Conservation (phyloP, 2,797 vertebrate genomes). For the Oreochromis grahami region DNA sequence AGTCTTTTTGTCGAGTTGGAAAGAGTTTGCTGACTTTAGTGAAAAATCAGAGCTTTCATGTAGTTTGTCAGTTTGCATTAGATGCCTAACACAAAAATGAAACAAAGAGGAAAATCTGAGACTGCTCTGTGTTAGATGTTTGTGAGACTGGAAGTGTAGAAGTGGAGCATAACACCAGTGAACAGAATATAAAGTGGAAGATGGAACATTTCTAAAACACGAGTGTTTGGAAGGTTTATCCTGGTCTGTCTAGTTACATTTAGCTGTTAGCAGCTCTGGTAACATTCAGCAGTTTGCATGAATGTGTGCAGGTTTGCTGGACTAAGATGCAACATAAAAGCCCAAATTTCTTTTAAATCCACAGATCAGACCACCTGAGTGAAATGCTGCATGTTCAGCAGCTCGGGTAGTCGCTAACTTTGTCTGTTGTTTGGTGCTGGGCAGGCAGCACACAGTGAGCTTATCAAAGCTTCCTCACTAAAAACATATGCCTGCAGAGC, state of each 20-base stretch:
- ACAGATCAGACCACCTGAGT: not conserved
- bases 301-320: not conserved
- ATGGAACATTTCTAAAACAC: not conserved
- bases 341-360: not conserved
- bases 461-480: slow-evolving; percentile 9
- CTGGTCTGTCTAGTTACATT: not conserved
- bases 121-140: not conserved
- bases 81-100: not conserved
- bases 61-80: not conserved
- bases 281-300: not conserved
- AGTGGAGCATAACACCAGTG: not conserved
- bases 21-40: not conserved
- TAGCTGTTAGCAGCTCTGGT: not conserved
- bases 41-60: not conserved
- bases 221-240: not conserved
- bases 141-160: not conserved
- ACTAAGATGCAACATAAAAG: slow-evolving; percentile 27
- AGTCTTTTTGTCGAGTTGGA: not conserved
- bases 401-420: not conserved
- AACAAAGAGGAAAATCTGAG: not conserved
- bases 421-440: not conserved
- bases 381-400: not conserved
- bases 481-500: slow-evolving; percentile 10
- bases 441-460: not conserved
- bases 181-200: not conserved